A percentile compares a stretch with the other conserved stretches of the same genome.
phyloP scores from a whole-genome alignment of 2,797 vertebrate species.

The Ptychobarbus kaznakovi region DNA sequence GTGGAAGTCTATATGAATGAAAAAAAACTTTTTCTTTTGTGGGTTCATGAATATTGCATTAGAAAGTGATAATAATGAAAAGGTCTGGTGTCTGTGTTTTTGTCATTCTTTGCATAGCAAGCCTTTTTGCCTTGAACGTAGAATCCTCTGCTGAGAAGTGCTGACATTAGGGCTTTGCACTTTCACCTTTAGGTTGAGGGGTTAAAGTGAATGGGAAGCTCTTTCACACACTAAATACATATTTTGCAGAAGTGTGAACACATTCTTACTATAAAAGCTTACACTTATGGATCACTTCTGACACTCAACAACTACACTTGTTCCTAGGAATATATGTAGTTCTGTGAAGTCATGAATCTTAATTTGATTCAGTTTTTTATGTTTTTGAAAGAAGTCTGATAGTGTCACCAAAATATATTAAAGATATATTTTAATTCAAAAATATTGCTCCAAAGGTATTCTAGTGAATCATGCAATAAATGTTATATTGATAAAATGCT shows the following conservation, averaged over 20 bases:
- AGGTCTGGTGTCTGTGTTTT: not conserved
- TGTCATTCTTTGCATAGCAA: not conserved
- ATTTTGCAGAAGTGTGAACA: slow-evolving; percentile 1
- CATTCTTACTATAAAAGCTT: not conserved
- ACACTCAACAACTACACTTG: not conserved
- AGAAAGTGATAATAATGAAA: not conserved
- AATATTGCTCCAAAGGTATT: not conserved
- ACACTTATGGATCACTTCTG: not conserved
- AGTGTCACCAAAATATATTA: not conserved
- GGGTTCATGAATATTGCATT: not conserved
- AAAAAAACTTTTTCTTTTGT: not conserved
- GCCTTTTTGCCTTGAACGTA: not conserved
- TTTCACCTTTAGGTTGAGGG: slow-evolving; percentile 54
- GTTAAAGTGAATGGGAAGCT: slow-evolving; percentile 57
- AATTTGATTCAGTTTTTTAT: not conserved
- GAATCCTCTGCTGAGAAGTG: slow-evolving; percentile 34
- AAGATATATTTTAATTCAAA: too few relatives aligned
- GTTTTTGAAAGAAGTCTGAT: not conserved
- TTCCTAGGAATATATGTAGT: not conserved
- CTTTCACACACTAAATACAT: slow-evolving; percentile 57
- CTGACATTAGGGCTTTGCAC: slow-evolving; percentile 41
- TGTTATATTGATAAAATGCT: not conserved
- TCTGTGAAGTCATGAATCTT: not conserved
- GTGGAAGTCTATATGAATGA: too few relatives aligned
- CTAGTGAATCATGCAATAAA: not conserved